A percentile compares a stretch with the other conserved stretches of the same genome.
Evolutionary conservation across 2,113 vertebrate species (phyloP).

Genomic region (Theristicus caerulescens): DNA sequence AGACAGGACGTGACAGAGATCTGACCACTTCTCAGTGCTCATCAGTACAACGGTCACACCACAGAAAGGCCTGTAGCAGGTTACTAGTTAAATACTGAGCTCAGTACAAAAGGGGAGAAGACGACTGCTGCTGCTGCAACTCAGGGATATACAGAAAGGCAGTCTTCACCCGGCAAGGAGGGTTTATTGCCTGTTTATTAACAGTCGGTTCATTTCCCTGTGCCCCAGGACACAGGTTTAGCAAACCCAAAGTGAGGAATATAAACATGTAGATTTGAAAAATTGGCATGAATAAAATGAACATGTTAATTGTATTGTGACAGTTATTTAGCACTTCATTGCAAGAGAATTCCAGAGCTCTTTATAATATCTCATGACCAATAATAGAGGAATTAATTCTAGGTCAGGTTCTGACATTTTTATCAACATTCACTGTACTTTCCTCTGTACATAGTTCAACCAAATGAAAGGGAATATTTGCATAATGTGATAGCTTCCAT

Average conservation of each 20-base stretch:
- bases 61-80: neutral
- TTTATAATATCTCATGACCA: neutral
- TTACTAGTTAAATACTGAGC: neutral
- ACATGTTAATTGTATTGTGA: neutral
- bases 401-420: neutral
- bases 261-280: neutral
- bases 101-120: neutral
- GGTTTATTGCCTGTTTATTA: neutral
- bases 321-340: neutral
- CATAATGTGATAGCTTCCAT: neutral
- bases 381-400: neutral
- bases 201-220: neutral
- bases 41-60: neutral
- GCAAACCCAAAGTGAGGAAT: neutral
- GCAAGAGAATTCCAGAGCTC: neutral
- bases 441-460: neutral
- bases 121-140: neutral
- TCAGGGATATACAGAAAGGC: neutral
- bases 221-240: neutral
- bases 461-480: neutral
- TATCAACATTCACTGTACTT: neutral
- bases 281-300: neutral
- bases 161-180: neutral
- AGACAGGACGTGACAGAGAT: neutral
- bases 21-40: neutral